phyloP scores from a whole-genome alignment of 2,888 invertebrate species.

The Brachylomia viminalis region DNA sequence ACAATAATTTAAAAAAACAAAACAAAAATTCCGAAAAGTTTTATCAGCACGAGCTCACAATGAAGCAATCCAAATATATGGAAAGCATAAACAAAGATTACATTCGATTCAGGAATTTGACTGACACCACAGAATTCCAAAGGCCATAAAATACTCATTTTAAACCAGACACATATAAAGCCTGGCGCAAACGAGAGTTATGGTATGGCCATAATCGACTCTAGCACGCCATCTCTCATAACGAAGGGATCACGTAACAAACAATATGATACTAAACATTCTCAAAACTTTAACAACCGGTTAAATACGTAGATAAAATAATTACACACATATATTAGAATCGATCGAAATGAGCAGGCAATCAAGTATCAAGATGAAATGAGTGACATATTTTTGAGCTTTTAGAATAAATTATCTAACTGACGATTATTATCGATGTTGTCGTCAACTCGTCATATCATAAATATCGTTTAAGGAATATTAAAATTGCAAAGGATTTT shows the following conservation, averaged over 20 bases:
- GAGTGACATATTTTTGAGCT: slow-evolving; percentile 54
- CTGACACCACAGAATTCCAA: slow-evolving; percentile 68
- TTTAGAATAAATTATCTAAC: slow-evolving; percentile 55
- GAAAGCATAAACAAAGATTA: slow-evolving; percentile 51
- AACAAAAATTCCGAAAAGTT: not conserved
- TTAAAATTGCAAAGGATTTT: slow-evolving; percentile 32
- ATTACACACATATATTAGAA: slow-evolving; percentile 58
- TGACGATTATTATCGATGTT: slow-evolving; percentile 45
- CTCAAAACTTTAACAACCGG: slow-evolving; percentile 61
- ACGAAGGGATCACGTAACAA: slow-evolving; percentile 70
- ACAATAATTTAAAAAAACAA: too few relatives aligned
- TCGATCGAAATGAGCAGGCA: slow-evolving; percentile 62
- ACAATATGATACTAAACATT: slow-evolving; percentile 61
- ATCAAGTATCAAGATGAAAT: slow-evolving; percentile 60
- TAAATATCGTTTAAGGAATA: slow-evolving; percentile 28
- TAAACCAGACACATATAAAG: slow-evolving; percentile 75
- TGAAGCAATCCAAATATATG: slow-evolving; percentile 46
- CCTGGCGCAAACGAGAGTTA: slow-evolving; percentile 74
- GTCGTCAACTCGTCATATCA: slow-evolving; percentile 26
- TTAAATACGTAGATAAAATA: slow-evolving; percentile 64
- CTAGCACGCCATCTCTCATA: slow-evolving; percentile 75
- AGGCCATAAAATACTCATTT: slow-evolving; percentile 74
- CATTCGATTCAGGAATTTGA: slow-evolving; percentile 61
- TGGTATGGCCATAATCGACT: slow-evolving; percentile 73
- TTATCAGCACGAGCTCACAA: not conserved